A percentile compares a stretch with the other conserved stretches of the same genome.
Evolutionary conservation across 2,797 vertebrate species (phyloP).

Genomic region (Furcifer pardalis): DNA sequence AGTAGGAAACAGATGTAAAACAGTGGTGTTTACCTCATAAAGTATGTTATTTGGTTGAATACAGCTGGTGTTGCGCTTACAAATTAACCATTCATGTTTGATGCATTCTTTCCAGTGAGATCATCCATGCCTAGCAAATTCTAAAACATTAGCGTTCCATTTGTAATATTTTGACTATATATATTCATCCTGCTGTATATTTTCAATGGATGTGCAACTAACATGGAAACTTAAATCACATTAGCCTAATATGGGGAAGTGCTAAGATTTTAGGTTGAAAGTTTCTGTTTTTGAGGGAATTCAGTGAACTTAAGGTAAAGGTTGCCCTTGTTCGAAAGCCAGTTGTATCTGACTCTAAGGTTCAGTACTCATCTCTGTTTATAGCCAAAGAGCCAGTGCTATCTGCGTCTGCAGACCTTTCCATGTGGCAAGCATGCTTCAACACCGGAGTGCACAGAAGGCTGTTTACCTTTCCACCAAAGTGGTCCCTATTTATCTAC

Average conservation of each 20-base stretch:
- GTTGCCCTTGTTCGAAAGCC: too few species aligned
- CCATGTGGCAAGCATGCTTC: too few species aligned
- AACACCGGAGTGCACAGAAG: too few species aligned
- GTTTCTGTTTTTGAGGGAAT: constrained; percentile 25
- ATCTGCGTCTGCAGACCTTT: too few species aligned
- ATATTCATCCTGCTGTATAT: constrained; percentile 14
- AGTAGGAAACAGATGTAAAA: constrained; percentile 80
- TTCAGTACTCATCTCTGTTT: too few species aligned
- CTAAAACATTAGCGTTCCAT: constrained; percentile 44
- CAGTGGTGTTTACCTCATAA: constrained; percentile 77
- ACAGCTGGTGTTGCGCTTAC: constrained; percentile 79
- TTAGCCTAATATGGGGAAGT: neutral
- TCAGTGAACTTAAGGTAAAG: constrained; percentile 24
- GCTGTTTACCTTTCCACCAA: too few species aligned
- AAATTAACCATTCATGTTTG: constrained; percentile 81
- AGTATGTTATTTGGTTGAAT: constrained; percentile 76
- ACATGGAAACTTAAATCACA: neutral
- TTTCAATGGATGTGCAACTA: constrained; percentile 13
- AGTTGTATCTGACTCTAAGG: too few species aligned
- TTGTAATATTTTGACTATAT: constrained; percentile 25
- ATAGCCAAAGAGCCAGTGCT: too few species aligned
- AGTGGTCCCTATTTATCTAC: too few species aligned
- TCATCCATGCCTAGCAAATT: constrained; percentile 65
- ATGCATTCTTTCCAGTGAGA: constrained; percentile 79
- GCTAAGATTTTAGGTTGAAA: neutral